Conservation (phyloP, 2,888 invertebrate genomes). For the Nezara viridula region DNA sequence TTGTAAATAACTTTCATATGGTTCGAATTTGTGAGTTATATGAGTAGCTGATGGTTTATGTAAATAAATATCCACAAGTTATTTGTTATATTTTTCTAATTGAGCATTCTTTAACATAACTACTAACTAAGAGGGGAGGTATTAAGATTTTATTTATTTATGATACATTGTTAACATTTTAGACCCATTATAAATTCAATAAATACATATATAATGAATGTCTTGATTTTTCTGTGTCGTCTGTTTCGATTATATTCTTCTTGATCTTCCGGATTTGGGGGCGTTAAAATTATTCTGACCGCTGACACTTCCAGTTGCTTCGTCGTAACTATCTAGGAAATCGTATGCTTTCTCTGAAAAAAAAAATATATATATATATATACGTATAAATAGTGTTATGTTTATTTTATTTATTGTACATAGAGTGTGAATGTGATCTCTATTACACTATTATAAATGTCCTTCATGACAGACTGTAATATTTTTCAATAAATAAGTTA, state of each 20-base stretch:
- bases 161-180: neutral
- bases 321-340: neutral
- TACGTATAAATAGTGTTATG: neutral
- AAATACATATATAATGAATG: neutral
- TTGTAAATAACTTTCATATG: neutral
- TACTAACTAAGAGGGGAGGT: too few species aligned
- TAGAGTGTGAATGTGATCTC: too few species aligned
- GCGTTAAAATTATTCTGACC: neutral
- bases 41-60: neutral
- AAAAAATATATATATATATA: neutral
- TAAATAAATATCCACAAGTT: neutral
- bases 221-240: neutral
- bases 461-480: too few species aligned
- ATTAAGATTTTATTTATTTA: neutral
- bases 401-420: too few species aligned
- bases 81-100: neutral
- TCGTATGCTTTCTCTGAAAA: constrained; percentile 5
- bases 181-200: neutral
- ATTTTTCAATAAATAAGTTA: too few species aligned
- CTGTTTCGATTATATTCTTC: neutral
- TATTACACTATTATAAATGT: too few species aligned
- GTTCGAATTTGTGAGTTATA: neutral
- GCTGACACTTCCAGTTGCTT: neutral
- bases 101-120: neutral
- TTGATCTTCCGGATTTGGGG: neutral